A percentile compares a stretch with the other conserved stretches of the same genome.
phyloP scores from a whole-genome alignment of 2,888 invertebrate species.

The Thera obeliscata region DNA sequence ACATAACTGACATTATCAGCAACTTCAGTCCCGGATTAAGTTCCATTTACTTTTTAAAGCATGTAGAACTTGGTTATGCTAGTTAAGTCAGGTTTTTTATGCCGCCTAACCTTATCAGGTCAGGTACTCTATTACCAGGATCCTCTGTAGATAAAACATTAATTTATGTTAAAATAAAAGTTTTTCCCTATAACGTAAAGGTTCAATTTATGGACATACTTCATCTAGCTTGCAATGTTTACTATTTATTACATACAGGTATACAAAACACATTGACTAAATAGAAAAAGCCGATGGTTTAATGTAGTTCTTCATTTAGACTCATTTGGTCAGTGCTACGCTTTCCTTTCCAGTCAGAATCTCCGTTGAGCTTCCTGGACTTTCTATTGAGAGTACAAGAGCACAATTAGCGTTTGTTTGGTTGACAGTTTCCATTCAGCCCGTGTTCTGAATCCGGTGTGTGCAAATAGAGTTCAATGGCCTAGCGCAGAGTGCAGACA shows the following conservation, averaged over 20 bases:
- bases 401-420: slow-evolving; percentile 21
- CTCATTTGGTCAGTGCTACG: neutral
- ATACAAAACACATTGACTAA: too few species aligned
- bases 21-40: slow-evolving; percentile 24
- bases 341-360: neutral
- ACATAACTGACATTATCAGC: slow-evolving; percentile 36
- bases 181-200: too few species aligned
- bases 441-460: slow-evolving; percentile 21
- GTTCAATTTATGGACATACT: neutral
- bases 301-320: too few species aligned
- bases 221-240: too few species aligned
- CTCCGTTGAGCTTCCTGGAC: slow-evolving; percentile 2
- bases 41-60: slow-evolving; percentile 33
- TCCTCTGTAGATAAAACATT: slow-evolving; percentile 34
- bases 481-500: slow-evolving; percentile 38
- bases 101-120: slow-evolving; percentile 1
- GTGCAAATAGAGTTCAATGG: slow-evolving; percentile 29
- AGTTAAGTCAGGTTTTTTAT: slow-evolving; percentile 29
- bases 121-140: slow-evolving; percentile 3
- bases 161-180: slow-evolving; percentile 12
- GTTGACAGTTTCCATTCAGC: slow-evolving; percentile 16
- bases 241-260: too few species aligned
- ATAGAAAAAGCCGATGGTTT: too few species aligned
- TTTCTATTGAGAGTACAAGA: slow-evolving; percentile 23
- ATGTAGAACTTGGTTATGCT: slow-evolving; percentile 22